Evolutionary conservation across 2,113 vertebrate genomes (phyloP), one percentile per base, ranked within the genome.

Genomic region (Nerophis ophidion): DNA sequence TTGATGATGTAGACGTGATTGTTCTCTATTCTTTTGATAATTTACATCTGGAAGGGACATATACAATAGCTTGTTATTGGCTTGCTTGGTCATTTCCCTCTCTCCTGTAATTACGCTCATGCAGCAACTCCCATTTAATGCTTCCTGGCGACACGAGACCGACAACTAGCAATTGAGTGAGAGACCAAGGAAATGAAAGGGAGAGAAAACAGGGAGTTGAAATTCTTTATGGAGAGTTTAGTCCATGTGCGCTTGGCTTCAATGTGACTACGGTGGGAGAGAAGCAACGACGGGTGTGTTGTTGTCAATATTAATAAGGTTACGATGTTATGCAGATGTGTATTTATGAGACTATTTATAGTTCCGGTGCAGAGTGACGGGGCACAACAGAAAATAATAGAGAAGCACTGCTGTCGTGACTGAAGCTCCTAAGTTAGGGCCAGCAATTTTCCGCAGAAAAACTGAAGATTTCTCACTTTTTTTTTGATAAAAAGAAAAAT

Each of bases 11-110:
- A 46, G 60, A 72, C 60, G 61, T 60, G 6, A 75, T 76, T 77
- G 75, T 74, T 79, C 60, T 58, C 61, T 7, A 42, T 13, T 61
- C 72, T 80, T 63, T 74, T 75, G 76, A 69, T 74, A 71, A 67
- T 61, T 33, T 46, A 50, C 51, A 58, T 61, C 14, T 55, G 26
- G 57, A 13, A 40, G 53, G 59, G 63, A 56, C 52, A 67, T 50
- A 42, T 44, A 48, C 55, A 26, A 68, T 36, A 57, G 54, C 65
- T 52, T 57, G 56, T 48, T 75, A 72, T 71, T 75, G 70, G 62
- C 57, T 54, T 68, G 40, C 60, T 59, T 48, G 16, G 70, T 81
- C 58, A 84, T 76, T 76, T 79, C 70, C 72, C 44, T 35, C 55
- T 17, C 45, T 60, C 52, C 73, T 83, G 33, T 73, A 66, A 73